phyloP scores from a whole-genome alignment of 2,888 invertebrate genomes.

The Choristoneura rosaceana region DNA sequence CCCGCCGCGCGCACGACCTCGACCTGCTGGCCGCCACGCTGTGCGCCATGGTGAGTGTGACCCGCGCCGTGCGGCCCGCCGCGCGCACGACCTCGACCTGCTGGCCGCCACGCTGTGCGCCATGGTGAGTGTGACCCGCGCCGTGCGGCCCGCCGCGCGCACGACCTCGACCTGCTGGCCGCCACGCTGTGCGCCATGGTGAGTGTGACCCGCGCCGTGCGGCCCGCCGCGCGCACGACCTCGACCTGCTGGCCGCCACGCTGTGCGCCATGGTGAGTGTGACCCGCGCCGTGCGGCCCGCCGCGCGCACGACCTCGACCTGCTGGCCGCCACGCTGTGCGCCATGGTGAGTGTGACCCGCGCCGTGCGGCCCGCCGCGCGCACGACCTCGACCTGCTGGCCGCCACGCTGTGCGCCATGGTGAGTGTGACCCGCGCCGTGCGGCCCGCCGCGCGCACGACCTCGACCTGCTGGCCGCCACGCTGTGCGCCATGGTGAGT shows the following conservation, averaged over 20 bases:
- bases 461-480: constrained; percentile 91
- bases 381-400: no score
- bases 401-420: constrained; percentile 92
- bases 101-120: constrained; percentile 93
- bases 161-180: constrained; percentile 92
- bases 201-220: constrained; percentile 90
- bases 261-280: no score
- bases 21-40: constrained; percentile 92
- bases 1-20: constrained; percentile 90
- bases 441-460: constrained; percentile 90
- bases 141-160: constrained; percentile 90
- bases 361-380: constrained; percentile 89
- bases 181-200: constrained; percentile 92
- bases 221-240: constrained; percentile 89
- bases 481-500: constrained; percentile 90
- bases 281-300: constrained; percentile 93
- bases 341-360: constrained; percentile 90
- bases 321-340: constrained; percentile 91
- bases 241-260: constrained; percentile 91
- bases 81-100: no score
- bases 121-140: constrained; percentile 95
- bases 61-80: constrained; percentile 90
- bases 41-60: constrained; percentile 91
- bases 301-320: constrained; percentile 91
- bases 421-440: constrained; percentile 94